A percentile compares a stretch with the other conserved stretches of the same genome.
Conservation (phyloP, 2,797 vertebrate genomes). For the Chrysocyon brachyurus region DNA sequence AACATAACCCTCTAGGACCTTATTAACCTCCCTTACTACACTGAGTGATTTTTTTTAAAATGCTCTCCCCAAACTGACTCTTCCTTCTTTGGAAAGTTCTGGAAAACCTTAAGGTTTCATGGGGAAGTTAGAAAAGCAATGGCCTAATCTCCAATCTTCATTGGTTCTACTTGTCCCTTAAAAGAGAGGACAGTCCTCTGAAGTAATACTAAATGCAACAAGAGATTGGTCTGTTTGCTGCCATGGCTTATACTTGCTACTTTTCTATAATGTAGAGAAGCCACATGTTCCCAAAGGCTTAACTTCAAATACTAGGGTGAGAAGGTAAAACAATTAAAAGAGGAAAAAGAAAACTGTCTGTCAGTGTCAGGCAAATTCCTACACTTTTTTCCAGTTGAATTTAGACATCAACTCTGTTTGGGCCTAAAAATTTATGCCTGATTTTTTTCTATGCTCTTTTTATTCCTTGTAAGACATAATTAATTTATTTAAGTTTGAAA, state of each 20-base stretch:
- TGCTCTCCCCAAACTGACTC: neutral
- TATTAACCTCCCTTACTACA: neutral
- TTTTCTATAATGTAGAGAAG: neutral
- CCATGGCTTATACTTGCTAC: neutral
- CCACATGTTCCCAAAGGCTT: neutral
- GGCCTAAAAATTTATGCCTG: neutral
- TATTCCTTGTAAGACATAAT: slow-evolving; percentile 72
- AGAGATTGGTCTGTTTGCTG: neutral
- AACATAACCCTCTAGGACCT: slow-evolving; percentile 1
- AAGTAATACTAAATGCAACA: neutral
- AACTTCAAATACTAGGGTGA: slow-evolving; percentile 19
- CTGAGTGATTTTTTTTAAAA: neutral
- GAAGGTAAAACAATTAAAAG: neutral
- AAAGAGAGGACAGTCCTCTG: neutral
- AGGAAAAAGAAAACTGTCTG: neutral
- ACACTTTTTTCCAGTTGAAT: slow-evolving; percentile 20
- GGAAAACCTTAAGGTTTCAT: slow-evolving; percentile 23
- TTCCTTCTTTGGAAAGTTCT: neutral
- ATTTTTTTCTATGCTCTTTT: neutral
- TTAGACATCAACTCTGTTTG: slow-evolving; percentile 59
- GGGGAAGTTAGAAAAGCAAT: slow-evolving; percentile 24
- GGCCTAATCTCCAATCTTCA: neutral
- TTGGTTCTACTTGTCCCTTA: neutral
- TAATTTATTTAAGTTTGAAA: slow-evolving; percentile 79
- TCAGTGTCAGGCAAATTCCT: slow-evolving; percentile 25